phyloP scores from a whole-genome alignment of 2,888 invertebrate genomes.

The Eupithecia inturbata region DNA sequence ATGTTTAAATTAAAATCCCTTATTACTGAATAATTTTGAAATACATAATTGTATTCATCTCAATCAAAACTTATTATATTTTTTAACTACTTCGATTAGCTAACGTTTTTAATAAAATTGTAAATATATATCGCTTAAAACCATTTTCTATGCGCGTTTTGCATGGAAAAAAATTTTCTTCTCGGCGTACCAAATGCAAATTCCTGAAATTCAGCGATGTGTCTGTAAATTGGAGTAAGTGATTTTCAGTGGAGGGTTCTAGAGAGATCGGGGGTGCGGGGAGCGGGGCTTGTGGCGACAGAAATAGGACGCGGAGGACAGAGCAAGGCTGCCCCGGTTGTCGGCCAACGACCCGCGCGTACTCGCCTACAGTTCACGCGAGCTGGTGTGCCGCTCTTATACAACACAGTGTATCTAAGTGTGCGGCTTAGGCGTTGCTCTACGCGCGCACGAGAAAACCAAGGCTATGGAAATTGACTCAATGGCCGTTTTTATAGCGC shows the following conservation, averaged over 20 bases:
- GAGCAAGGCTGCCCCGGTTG: conserved; percentile 83
- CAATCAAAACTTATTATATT: not conserved
- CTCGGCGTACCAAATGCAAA: conserved; percentile 29
- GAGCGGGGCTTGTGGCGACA: conserved; percentile 69
- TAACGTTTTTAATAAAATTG: too few species aligned
- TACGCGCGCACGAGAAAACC: not conserved
- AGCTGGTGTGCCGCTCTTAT: conserved; percentile 37
- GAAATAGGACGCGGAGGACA: conserved; percentile 84
- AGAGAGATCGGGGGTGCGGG: conserved; percentile 52
- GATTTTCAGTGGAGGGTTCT: conserved; percentile 68
- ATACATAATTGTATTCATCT: not conserved
- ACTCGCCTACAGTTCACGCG: conserved; percentile 40
- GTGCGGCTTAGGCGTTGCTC: conserved; percentile 43
- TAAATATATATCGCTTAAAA: too few species aligned
- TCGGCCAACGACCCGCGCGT: conserved; percentile 75
- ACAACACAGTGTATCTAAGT: conserved; percentile 46
- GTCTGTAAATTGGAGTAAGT: conserved; percentile 60
- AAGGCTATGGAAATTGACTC: conserved; percentile 4
- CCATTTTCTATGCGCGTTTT: too few species aligned
- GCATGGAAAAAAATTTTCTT: not conserved
- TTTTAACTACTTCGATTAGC: not conserved
- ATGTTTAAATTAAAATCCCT: not conserved
- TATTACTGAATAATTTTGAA: not conserved
- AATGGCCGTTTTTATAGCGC: not conserved
- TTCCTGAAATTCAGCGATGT: conserved; percentile 45